phyloP scores from a whole-genome alignment of 2,113 vertebrate genomes.

The Siniperca chuatsi region DNA sequence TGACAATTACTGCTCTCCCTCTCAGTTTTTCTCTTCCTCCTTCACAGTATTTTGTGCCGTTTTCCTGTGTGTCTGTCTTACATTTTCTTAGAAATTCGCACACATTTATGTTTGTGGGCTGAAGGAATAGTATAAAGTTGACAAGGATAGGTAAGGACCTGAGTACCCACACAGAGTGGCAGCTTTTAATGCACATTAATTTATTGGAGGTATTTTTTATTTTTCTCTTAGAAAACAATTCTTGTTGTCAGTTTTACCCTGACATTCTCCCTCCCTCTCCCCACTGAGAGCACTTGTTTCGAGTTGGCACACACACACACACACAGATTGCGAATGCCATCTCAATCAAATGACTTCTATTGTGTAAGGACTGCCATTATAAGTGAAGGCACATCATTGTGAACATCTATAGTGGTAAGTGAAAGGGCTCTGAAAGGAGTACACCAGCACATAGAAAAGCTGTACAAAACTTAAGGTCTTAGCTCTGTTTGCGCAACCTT shows the following conservation, averaged over 20 bases:
- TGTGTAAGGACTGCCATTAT: conserved; percentile 39
- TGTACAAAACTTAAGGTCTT: conserved; percentile 44
- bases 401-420: conserved; percentile 17
- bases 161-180: conserved; percentile 3
- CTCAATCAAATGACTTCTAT: conserved; percentile 40
- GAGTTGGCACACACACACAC: background rate
- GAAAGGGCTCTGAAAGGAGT: conserved; percentile 57
- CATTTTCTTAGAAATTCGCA: background rate
- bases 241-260: conserved; percentile 47
- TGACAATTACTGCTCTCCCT: background rate
- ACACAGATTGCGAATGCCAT: conserved; percentile 26
- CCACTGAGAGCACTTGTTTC: conserved; percentile 29
- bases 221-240: conserved; percentile 42
- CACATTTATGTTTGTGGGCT: background rate
- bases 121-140: background rate
- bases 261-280: conserved; percentile 39
- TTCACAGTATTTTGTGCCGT: background rate
- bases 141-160: background rate
- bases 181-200: conserved; percentile 24
- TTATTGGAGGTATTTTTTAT: conserved; percentile 11
- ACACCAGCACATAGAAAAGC: conserved; percentile 33
- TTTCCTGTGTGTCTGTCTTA: background rate
- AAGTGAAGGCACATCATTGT: conserved; percentile 54
- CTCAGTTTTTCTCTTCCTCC: background rate
- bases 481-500: conserved; percentile 46